A percentile compares a stretch with the other conserved stretches of the same genome.
Conservation (phyloP, 2,113 vertebrate genomes). For the Camarhynchus parvulus region DNA sequence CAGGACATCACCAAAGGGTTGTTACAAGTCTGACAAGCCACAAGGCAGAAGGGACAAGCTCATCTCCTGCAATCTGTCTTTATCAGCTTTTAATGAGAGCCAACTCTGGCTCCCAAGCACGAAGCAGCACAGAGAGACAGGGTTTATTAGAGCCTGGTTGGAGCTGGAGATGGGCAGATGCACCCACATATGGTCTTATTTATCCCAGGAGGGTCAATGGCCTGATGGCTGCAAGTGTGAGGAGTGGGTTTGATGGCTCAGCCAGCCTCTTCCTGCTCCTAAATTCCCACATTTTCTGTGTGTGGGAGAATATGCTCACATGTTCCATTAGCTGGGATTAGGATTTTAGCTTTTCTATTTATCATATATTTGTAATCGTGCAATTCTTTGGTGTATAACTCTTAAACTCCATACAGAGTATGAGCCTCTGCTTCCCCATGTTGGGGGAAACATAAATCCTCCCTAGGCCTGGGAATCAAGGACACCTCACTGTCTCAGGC, state of each 20-base stretch:
- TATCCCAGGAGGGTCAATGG: background rate
- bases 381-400: background rate
- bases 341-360: background rate
- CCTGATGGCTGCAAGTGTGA: background rate
- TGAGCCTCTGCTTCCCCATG: background rate
- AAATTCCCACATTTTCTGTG: background rate
- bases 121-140: background rate
- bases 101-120: background rate
- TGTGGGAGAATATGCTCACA: background rate
- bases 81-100: background rate
- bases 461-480: background rate
- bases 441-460: background rate
- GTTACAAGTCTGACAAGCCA: background rate
- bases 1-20: background rate
- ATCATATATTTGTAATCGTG: background rate
- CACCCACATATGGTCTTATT: background rate
- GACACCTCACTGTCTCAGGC: background rate
- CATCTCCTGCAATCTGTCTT: background rate
- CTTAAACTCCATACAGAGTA: background rate
- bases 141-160: background rate
- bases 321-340: background rate
- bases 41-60: background rate
- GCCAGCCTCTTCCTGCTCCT: background rate
- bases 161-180: background rate
- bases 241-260: background rate